Percentiles rank a stretch among this genome's conserved stretches.
Evolutionary conservation across 2,888 invertebrate genomes (phyloP).

Genomic region (Rhodophaea formosa): DNA sequence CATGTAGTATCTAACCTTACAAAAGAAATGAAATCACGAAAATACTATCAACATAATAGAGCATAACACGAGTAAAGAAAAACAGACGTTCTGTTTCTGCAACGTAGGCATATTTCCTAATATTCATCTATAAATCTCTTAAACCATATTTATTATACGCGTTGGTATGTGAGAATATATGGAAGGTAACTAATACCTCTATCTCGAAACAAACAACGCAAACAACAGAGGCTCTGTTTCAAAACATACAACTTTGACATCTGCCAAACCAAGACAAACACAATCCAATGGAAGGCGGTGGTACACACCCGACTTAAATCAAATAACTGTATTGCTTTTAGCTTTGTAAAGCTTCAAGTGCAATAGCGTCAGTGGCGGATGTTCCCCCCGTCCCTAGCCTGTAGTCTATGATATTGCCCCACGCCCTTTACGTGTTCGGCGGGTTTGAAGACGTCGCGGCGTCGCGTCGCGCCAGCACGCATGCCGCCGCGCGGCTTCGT

Average conservation of each 20-base stretch:
- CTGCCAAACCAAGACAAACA: conserved; percentile 80
- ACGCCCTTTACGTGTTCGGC: conserved; percentile 78
- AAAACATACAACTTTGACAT: conserved; percentile 80
- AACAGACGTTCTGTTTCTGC: conserved; percentile 17
- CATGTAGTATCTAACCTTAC: neutral
- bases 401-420: conserved; percentile 80
- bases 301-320: conserved; percentile 79
- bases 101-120: conserved; percentile 10
- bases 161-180: conserved; percentile 26
- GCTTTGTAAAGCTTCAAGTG: conserved; percentile 80
- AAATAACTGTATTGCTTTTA: conserved; percentile 81
- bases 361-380: conserved; percentile 77
- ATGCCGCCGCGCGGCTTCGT: conserved; percentile 37
- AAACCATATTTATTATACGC: conserved; percentile 15
- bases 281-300: conserved; percentile 75
- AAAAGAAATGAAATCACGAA: neutral
- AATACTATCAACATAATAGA: neutral
- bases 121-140: conserved; percentile 18
- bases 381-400: conserved; percentile 72
- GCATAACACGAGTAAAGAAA: conserved; percentile 16
- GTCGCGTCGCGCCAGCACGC: conserved; percentile 47
- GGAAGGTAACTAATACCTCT: conserved; percentile 57
- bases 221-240: conserved; percentile 73
- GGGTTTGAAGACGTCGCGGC: conserved; percentile 53
- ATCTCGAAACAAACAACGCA: conserved; percentile 66